Base-by-base conservation (phyloP, 2,888 invertebrate species). In the Dugesia japonica region DNA sequence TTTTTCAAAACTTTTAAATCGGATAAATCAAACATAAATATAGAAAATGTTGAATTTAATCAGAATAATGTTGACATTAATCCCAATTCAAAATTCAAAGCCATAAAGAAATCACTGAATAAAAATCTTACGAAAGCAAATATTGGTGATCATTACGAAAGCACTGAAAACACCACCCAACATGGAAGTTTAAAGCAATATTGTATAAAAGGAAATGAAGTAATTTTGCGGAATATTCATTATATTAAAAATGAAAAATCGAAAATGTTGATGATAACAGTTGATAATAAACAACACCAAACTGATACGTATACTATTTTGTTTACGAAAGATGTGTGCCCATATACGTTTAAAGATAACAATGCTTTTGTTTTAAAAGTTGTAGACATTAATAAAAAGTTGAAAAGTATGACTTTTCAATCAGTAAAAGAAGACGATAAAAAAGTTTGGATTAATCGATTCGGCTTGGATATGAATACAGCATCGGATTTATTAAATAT, bases 351-450 rank as follows among this genome's bases (percentile, higher is more conserved):
- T 33, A 38, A 73, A 33, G 74, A 73, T 9, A 28, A n/a, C 31
- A 73, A 73, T 26, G 26, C 38, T 1, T 73, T 73, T 73, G 26
- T 73, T 1, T n/a, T 73, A 26, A 73, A 73, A n/a, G 74, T 38
- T 4, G 31, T 9, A 42, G 28, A 31, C 9, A 31, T 20, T 23
- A 38, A 31, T 17, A 38, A 38, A 20, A 38, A 73, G 31, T 26
- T 73, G 26, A 73, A 73, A 33, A 73, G 38, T 20, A 38, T 73
- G 38, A 73, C 28, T 4, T 73, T 73, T 38, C 28, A 73, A 33
- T n/a, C 74, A 38, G 7, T 33, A 4, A 73, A 31, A 38, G 26
- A 38, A 26, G 38, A 73, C 13, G 74, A 73, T 33, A 73, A 73
- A 38, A 38, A 73, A 1, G 33, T 33, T 9, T 73, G 74, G 74